Percentiles rank a stretch among this genome's conserved stretches.
phyloP scores from a whole-genome alignment of 2,888 invertebrate genomes.

The Amitus sp. region DNA sequence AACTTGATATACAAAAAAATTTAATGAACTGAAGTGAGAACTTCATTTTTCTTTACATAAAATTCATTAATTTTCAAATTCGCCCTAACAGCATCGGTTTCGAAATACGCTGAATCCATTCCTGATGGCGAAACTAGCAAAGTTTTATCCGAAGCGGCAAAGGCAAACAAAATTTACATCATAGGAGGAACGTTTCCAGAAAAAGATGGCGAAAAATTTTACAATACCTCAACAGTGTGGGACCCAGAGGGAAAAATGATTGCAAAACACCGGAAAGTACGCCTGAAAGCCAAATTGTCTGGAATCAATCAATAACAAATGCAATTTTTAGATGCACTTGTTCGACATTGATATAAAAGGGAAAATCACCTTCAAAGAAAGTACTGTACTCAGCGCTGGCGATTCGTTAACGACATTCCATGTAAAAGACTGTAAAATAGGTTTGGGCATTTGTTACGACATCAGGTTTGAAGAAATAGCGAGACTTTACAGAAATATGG shows the following conservation, averaged over 20 bases:
- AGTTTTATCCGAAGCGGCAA: slow-evolving; percentile 79
- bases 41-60: too few species aligned
- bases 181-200: slow-evolving; percentile 95
- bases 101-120: slow-evolving; percentile 86
- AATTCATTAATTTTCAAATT: background rate
- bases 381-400: slow-evolving; percentile 83
- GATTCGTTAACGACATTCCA: slow-evolving; percentile 78
- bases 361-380: slow-evolving; percentile 93
- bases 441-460: slow-evolving; percentile 95
- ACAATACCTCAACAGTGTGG: slow-evolving; percentile 92
- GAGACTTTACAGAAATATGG: slow-evolving; percentile 73
- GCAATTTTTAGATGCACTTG: slow-evolving; percentile 79
- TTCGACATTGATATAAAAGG: slow-evolving; percentile 96
- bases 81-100: slow-evolving; percentile 72
- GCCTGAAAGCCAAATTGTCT: slow-evolving; percentile 1
- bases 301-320: background rate
- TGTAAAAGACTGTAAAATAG: slow-evolving; percentile 78
- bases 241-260: slow-evolving; percentile 80
- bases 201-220: slow-evolving; percentile 73
- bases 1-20: slow-evolving; percentile 1
- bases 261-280: slow-evolving; percentile 85
- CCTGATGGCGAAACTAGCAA: slow-evolving; percentile 81
- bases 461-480: slow-evolving; percentile 92
- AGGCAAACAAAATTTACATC: slow-evolving; percentile 79
- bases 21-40: too few species aligned